Conservation (phyloP, 2,888 invertebrate species). For the Malthinus flaveolus region DNA sequence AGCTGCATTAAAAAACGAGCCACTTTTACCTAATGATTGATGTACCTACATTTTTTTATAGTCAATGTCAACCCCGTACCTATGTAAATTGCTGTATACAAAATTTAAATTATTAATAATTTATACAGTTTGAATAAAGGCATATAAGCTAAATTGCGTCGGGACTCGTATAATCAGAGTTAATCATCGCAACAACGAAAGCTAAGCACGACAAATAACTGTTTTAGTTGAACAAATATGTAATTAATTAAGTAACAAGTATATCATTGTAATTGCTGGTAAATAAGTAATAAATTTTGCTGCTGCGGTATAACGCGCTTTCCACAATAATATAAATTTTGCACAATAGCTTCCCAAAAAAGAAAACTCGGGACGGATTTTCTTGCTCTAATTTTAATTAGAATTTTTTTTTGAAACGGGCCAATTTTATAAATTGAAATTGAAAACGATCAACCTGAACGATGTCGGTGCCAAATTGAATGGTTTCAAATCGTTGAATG, state of each 20-base stretch:
- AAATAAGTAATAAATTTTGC: slow-evolving; percentile 1
- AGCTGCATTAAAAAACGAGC: too few relatives aligned
- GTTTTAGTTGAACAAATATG: slow-evolving; percentile 3
- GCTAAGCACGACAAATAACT: background rate
- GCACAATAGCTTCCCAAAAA: background rate
- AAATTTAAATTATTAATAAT: too few relatives aligned
- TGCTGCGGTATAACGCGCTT: background rate
- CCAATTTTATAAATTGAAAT: background rate
- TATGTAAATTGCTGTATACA: too few relatives aligned
- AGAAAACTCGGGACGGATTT: too few relatives aligned
- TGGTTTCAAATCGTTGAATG: slow-evolving; percentile 9
- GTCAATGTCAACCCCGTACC: too few relatives aligned
- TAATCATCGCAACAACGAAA: background rate
- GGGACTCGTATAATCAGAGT: background rate
- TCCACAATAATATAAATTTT: background rate
- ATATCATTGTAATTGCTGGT: background rate
- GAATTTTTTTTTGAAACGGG: background rate
- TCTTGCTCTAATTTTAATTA: background rate
- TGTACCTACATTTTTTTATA: too few relatives aligned
- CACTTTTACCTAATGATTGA: too few relatives aligned
- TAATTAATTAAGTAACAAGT: background rate
- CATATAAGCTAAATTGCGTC: background rate
- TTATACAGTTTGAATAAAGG: too few relatives aligned
- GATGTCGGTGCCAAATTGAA: slow-evolving; percentile 7
- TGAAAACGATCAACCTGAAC: slow-evolving; percentile 7